phyloP scores from a whole-genome alignment of 2,113 vertebrate genomes.

The Artemisiospiza belli region DNA sequence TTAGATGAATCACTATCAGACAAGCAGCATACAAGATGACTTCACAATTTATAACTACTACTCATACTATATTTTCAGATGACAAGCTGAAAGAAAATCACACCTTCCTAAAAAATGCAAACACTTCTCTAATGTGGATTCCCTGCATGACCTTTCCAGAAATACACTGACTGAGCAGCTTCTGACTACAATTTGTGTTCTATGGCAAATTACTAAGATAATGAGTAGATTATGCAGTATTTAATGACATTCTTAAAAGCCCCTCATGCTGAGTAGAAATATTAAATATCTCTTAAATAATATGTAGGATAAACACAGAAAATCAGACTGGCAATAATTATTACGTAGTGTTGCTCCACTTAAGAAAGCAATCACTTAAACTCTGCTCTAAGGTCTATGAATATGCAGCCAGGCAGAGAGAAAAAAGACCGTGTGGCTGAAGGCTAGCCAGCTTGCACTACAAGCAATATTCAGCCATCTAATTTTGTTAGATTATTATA shows the following conservation, averaged over 20 bases:
- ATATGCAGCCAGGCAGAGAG: not conserved
- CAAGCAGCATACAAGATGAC: not conserved
- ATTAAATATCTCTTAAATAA: constrained; percentile 42
- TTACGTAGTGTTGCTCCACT: not conserved
- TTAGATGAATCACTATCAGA: not conserved
- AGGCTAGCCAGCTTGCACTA: not conserved
- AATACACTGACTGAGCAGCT: constrained; percentile 49
- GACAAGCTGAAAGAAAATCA: constrained; percentile 37
- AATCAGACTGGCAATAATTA: constrained; percentile 10
- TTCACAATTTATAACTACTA: constrained; percentile 42
- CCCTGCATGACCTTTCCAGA: constrained; percentile 47
- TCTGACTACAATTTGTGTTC: constrained; percentile 55
- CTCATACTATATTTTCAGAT: constrained; percentile 59
- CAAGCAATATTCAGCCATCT: not conserved
- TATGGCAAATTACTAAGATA: constrained; percentile 61
- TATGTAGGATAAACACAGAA: constrained; percentile 37
- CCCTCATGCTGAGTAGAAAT: constrained; percentile 30
- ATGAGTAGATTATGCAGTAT: constrained; percentile 46
- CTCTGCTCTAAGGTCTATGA: not conserved
- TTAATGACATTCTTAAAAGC: constrained; percentile 58
- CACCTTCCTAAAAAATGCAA: constrained; percentile 54
- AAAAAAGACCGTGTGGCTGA: not conserved
- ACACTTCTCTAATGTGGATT: constrained; percentile 61
- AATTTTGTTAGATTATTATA: not conserved
- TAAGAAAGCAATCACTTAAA: constrained; percentile 17